A percentile compares a stretch with the other conserved stretches of the same genome.
These are phyloP conservation scores for Lordiphosa fenestrarum DNA, from an alignment of 2,888 invertebrate species.

Conservation along the genomic window DNA sequence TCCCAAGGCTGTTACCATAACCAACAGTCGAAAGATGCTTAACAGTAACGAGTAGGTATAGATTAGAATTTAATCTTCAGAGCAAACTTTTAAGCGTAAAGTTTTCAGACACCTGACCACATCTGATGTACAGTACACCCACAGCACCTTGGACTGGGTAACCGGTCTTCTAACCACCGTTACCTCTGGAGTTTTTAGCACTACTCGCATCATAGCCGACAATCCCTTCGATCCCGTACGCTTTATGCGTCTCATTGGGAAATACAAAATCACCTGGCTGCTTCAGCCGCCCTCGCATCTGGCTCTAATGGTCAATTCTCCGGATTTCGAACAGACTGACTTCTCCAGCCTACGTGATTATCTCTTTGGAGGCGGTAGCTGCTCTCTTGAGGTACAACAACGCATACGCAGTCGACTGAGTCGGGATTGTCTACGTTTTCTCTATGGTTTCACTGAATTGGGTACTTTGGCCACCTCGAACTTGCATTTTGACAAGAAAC, in stretches of 20 bases:
- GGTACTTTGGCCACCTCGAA: slow-evolving; percentile 46
- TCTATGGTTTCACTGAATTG: slow-evolving; percentile 69
- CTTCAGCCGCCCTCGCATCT: slow-evolving; percentile 56
- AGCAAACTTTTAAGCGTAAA: slow-evolving; percentile 19
- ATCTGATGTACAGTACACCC: slow-evolving; percentile 53
- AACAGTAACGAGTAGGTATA: background rate
- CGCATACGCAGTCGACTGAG: slow-evolving; percentile 47
- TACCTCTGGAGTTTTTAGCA: slow-evolving; percentile 52
- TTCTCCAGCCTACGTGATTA: slow-evolving; percentile 50
- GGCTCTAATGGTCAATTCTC: slow-evolving; percentile 42
- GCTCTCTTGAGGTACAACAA: slow-evolving; percentile 46
- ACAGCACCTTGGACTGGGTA: slow-evolving; percentile 62
- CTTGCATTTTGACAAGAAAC: slow-evolving; percentile 45
- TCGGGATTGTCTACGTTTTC: slow-evolving; percentile 45
- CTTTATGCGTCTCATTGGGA: slow-evolving; percentile 50
- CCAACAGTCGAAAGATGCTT: slow-evolving; percentile 1
- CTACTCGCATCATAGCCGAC: slow-evolving; percentile 64
- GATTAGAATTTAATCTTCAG: too few species aligned
- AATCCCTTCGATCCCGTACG: slow-evolving; percentile 49
- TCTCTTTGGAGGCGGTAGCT: slow-evolving; percentile 50
- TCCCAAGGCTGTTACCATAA: slow-evolving; percentile 7
- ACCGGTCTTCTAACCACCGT: slow-evolving; percentile 58
- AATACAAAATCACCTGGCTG: slow-evolving; percentile 54
- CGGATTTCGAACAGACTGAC: slow-evolving; percentile 37
- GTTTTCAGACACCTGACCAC: slow-evolving; percentile 48